Base-by-base conservation (phyloP, 2,113 vertebrate species). In the Tiliqua scincoides region DNA sequence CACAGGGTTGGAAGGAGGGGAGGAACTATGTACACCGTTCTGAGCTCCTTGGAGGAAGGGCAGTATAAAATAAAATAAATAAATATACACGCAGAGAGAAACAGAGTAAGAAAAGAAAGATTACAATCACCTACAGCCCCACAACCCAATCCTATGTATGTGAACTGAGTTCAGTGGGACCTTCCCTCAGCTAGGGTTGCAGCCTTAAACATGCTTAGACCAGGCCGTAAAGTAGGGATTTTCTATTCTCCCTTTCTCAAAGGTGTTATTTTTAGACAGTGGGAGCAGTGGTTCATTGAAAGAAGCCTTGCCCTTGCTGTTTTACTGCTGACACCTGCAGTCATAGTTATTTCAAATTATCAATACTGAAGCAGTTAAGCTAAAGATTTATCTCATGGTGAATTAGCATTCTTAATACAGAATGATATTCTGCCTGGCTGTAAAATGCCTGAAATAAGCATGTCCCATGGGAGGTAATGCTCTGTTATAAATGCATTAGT, bases 391-490 rank as follows among this genome's bases (percentile, higher is more conserved):
- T 81, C 59, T 74, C 68, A 81, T 74, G 23, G 59, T 86, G 68
- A 74, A 80, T 86, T 54, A 81, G 54, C n/a, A 81, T 63, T 37
- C 68, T 86, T 86, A 73, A 52, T 74, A 65, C 21, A 71, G 35
- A 37, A 72, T 65, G 63, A 52, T 30, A 65, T 20, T 65, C 17
- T 10, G 8, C 57, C 78, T 81, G 52, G 84, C 76, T 79, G 23
- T 73, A 63, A 74, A 80, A 86, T 86, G 40, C 57, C 71, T 86
- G 85, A 80, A 81, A 65, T 72, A 73, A 86, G 32, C 30, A 52
- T 62, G 40, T 54, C 68, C 59, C 35, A 52, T 63, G 43, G 40
- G 68, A 79, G n/a, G 25, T 43, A 35, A 65, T 65, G 37, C n/a
- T 52, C 63, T 74, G 73, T 81, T 81, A 80, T 63, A 65, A 80